A percentile compares a stretch with the other conserved stretches of the same genome.
Conservation (phyloP, 2,113 vertebrate species). For the Rutilus rutilus region DNA sequence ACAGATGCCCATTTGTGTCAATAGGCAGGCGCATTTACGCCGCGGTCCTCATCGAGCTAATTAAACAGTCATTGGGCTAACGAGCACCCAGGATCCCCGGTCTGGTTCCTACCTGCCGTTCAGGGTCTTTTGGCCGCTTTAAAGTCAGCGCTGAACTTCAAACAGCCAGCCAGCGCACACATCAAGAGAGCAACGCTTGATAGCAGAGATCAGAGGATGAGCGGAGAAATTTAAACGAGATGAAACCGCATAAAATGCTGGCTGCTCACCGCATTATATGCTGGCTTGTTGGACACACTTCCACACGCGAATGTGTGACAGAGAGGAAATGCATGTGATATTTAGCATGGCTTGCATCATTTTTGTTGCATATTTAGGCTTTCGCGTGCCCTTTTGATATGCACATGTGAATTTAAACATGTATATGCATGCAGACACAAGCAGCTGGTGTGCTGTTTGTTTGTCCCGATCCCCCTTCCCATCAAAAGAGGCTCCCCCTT, state of each 20-base stretch:
- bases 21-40: slow-evolving; percentile 21
- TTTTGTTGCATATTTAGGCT: not conserved
- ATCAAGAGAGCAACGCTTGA: slow-evolving; percentile 46
- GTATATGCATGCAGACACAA: not conserved
- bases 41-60: slow-evolving; percentile 36
- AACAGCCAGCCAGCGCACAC: slow-evolving; percentile 34
- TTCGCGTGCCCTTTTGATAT: slow-evolving; percentile 14
- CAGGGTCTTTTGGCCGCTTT: slow-evolving; percentile 41
- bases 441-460: slow-evolving; percentile 39
- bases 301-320: not conserved
- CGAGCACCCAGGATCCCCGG: not conserved
- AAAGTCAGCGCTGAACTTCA: slow-evolving; percentile 51
- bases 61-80: slow-evolving; percentile 46
- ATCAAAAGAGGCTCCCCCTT: slow-evolving; percentile 30
- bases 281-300: slow-evolving; percentile 7
- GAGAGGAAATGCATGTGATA: not conserved
- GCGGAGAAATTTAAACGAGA: slow-evolving; percentile 68
- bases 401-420: slow-evolving; percentile 8
- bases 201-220: slow-evolving; percentile 60
- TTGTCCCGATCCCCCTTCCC: slow-evolving; percentile 29
- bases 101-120: slow-evolving; percentile 27
- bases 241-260: slow-evolving; percentile 54
- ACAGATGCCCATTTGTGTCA: slow-evolving; percentile 38
- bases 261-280: not conserved
- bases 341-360: slow-evolving; percentile 1